These are phyloP conservation scores for Dendronephthya gigantea DNA, from an alignment of 64 coral and sea anemone species.

Conservation along the genomic window DNA sequence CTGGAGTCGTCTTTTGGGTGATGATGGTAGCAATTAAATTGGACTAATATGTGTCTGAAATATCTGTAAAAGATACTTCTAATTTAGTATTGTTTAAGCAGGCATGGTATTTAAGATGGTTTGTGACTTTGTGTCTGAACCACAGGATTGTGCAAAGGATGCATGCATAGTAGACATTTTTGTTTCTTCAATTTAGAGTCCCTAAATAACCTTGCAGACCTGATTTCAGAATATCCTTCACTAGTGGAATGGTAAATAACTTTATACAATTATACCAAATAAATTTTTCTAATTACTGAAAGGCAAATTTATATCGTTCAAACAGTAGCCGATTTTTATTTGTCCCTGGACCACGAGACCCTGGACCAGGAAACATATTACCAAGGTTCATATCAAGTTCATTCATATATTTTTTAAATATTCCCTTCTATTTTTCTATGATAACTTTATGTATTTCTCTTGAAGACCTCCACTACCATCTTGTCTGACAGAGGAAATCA, in stretches of 20 bases:
- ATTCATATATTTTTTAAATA: too few relatives aligned
- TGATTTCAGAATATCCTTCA: conserved; percentile 83
- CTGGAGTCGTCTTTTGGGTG: too few relatives aligned
- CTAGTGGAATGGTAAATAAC: background rate
- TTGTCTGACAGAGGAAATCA: conserved; percentile 42
- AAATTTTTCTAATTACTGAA: background rate
- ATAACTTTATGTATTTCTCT: background rate
- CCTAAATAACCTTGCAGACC: conserved; percentile 68
- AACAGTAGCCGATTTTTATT: conserved; percentile 68
- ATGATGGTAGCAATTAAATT: too few relatives aligned
- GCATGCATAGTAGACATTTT: too few relatives aligned
- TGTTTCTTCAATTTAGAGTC: conserved; percentile 24
- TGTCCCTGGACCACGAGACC: conserved; percentile 88
- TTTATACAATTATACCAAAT: background rate
- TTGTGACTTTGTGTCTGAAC: too few relatives aligned
- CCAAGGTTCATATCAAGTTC: conserved; percentile 29
- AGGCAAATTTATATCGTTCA: background rate
- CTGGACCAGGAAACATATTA: conserved; percentile 83
- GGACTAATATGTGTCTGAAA: too few relatives aligned
- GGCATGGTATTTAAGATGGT: too few relatives aligned
- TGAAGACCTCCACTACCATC: conserved; percentile 56
- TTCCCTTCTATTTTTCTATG: too few relatives aligned
- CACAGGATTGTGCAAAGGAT: too few relatives aligned
- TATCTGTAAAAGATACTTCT: too few relatives aligned
- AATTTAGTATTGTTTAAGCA: too few relatives aligned